Conservation (phyloP, 2,797 vertebrate species). For the Chelonia mydas region DNA sequence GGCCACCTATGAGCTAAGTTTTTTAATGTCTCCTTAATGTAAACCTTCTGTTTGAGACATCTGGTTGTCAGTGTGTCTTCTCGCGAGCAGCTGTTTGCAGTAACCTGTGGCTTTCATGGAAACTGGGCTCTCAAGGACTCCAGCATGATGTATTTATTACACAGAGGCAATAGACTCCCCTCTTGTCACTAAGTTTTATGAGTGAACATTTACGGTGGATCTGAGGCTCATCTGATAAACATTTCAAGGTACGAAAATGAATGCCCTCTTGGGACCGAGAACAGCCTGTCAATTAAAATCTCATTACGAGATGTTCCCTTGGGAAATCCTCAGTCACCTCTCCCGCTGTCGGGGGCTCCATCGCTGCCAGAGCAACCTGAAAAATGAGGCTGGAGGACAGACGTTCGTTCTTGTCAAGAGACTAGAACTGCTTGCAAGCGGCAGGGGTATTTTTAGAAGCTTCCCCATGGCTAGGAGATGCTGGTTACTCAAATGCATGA, state of each 20-base stretch:
- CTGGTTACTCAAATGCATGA: not conserved
- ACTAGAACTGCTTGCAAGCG: not conserved
- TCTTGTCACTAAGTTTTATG: slow-evolving; percentile 73
- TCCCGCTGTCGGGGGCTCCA: not conserved
- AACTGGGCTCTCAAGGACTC: slow-evolving; percentile 72
- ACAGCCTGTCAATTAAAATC: slow-evolving; percentile 46
- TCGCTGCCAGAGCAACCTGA: not conserved
- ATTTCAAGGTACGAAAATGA: slow-evolving; percentile 70
- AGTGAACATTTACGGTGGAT: slow-evolving; percentile 29
- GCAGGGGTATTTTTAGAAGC: not conserved
- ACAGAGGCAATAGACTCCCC: slow-evolving; percentile 59
- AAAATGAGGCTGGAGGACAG: not conserved
- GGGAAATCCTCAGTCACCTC: not conserved
- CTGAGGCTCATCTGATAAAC: slow-evolving; percentile 66
- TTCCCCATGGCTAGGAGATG: not conserved
- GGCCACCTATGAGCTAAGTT: slow-evolving; percentile 79
- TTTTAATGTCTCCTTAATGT: slow-evolving; percentile 76
- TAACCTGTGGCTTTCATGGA: slow-evolving; percentile 77
- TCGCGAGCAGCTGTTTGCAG: slow-evolving; percentile 77
- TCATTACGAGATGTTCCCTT: not conserved
- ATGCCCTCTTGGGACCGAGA: slow-evolving; percentile 50
- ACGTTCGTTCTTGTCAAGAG: not conserved
- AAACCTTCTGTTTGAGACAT: slow-evolving; percentile 77
- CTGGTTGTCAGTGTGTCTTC: slow-evolving; percentile 77
- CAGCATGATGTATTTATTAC: slow-evolving; percentile 77